phyloP scores from a whole-genome alignment of 2,797 vertebrate species.

The Eutrigla gurnardus region DNA sequence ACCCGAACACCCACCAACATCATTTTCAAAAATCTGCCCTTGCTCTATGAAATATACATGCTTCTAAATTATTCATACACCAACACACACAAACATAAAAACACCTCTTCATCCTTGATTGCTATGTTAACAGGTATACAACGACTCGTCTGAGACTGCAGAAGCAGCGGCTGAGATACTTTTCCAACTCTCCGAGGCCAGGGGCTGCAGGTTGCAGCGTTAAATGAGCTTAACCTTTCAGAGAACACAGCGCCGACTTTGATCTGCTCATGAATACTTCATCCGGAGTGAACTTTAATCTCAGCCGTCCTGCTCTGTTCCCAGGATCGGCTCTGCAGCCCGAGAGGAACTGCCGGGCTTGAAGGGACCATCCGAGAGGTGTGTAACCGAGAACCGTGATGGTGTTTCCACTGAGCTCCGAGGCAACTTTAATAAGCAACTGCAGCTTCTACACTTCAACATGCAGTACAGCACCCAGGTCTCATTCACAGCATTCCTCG shows the following conservation, averaged over 20 bases:
- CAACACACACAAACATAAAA: slow-evolving; percentile 49
- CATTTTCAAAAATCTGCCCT: slow-evolving; percentile 52
- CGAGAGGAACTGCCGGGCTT: slow-evolving; percentile 40
- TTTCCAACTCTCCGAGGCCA: slow-evolving; percentile 29
- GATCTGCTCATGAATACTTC: slow-evolving; percentile 74
- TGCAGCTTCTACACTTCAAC: slow-evolving; percentile 10
- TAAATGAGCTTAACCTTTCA: slow-evolving; percentile 64
- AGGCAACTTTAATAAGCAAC: slow-evolving; percentile 30
- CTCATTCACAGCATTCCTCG: slow-evolving; percentile 31
- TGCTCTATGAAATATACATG: slow-evolving; percentile 73
- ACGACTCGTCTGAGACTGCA: slow-evolving; percentile 20
- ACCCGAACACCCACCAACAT: slow-evolving; percentile 42
- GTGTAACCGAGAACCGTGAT: slow-evolving; percentile 20
- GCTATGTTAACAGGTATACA: slow-evolving; percentile 62
- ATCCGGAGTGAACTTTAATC: slow-evolving; percentile 65
- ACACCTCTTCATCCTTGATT: slow-evolving; percentile 33
- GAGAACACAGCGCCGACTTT: slow-evolving; percentile 59
- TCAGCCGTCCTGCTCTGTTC: slow-evolving; percentile 49
- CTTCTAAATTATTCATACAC: slow-evolving; percentile 69
- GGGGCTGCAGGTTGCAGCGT: slow-evolving; percentile 42
- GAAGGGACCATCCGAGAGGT: slow-evolving; percentile 35
- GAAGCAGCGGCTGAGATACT: slow-evolving; percentile 23
- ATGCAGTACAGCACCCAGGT: slow-evolving; percentile 5
- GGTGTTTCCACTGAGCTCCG: slow-evolving; percentile 2
- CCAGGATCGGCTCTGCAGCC: slow-evolving; percentile 36